phyloP scores from a whole-genome alignment of 2,113 vertebrate genomes.

The Strix uralensis region DNA sequence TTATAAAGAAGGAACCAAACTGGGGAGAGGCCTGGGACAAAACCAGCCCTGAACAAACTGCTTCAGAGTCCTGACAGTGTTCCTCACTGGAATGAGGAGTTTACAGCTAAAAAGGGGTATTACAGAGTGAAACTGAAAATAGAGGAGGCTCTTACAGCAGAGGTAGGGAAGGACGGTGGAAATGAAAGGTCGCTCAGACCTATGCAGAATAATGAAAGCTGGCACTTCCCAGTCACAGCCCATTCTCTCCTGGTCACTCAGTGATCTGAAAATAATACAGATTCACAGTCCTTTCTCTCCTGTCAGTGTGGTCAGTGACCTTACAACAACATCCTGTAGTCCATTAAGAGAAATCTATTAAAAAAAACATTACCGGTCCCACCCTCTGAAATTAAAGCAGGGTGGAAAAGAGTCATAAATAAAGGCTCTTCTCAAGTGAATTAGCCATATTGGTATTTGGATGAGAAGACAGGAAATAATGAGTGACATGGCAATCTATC shows the following conservation, averaged over 20 bases:
- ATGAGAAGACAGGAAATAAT: background rate
- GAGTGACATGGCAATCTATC: background rate
- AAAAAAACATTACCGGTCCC: constrained; percentile 9
- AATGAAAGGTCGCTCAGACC: background rate
- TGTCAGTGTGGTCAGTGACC: constrained; percentile 12
- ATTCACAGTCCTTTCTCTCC: constrained; percentile 10
- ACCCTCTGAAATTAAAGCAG: constrained; percentile 29
- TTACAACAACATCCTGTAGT: constrained; percentile 7
- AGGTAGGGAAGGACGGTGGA: background rate
- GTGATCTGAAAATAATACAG: constrained; percentile 44
- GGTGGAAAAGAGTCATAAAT: background rate
- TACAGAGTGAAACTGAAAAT: background rate
- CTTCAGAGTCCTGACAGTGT: background rate
- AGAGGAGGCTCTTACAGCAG: background rate
- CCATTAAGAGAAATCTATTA: constrained; percentile 38
- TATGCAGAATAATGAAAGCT: background rate
- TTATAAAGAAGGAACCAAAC: background rate
- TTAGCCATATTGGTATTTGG: background rate
- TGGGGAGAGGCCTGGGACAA: background rate
- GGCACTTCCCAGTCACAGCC: background rate
- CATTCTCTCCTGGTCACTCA: background rate
- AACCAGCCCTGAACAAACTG: background rate
- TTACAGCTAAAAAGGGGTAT: background rate
- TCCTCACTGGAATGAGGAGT: background rate
- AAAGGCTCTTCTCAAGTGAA: constrained; percentile 10